Base-by-base conservation (phyloP, 1,140 invertebrate genomes). In the Drosophila prosaltans region DNA sequence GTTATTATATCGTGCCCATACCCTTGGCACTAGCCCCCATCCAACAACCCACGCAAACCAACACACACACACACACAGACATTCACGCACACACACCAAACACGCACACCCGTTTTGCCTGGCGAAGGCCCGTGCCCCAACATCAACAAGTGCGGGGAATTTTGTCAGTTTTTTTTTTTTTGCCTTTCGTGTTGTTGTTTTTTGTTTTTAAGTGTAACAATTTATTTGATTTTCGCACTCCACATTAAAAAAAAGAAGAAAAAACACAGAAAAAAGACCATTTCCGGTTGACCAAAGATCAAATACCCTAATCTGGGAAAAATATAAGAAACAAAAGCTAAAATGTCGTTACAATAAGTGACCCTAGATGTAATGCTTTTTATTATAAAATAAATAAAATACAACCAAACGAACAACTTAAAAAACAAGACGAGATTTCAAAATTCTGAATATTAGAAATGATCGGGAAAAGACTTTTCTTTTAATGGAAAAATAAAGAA, bases 181-280 rank as follows among this genome's bases (percentile, higher is more conserved):
- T 36, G 32, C 32, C 32, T 36, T 41, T 36, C 41, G 41, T 43
- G 3, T 43, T 54, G 11, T 21, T 61, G 40, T 54, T 55, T 76
- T 64, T 75, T 72, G 59, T 75, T 75, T 72, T 63, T 75, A 72
- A 78, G 43, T 61, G 51, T 51, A 72, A 55, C 82, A 71, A 72
- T 81, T 81, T 69, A 65, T 51, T 51, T 51, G 45, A 75, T 82
- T 79, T 85, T 85, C 79, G 79, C 83, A 85, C 82, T 85, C 72
- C 71, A 79, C 45, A 55, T 65, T n/a, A 51, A 21, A 21, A 54
- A 65, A 30, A 40, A 11, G 26, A 1, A 69, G 51, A 40, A 74
- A 69, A 51, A 43, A 45, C 69, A 32, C 1, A 36, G 32, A 2
- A 68, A 51, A 51, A 51, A 21, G 16, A 26, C 21, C 21, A 51